Percentiles rank a stretch among this genome's conserved stretches.
These are phyloP conservation scores for Ophiodon elongatus DNA, from an alignment of 2,113 vertebrate species.

Conservation along the genomic window DNA sequence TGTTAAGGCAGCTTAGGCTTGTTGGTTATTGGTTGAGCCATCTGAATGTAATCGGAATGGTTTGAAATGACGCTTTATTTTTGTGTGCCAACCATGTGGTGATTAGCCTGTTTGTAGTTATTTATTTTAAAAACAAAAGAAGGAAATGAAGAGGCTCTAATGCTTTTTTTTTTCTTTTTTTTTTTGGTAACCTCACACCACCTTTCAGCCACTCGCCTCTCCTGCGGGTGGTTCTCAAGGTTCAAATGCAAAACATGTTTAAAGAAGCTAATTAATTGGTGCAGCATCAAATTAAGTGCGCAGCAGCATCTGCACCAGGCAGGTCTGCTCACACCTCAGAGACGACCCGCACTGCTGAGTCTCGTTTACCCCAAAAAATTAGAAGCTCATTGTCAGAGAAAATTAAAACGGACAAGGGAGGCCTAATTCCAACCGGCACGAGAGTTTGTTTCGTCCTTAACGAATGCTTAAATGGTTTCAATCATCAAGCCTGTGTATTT, in stretches of 20 bases:
- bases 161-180: not conserved
- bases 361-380: constrained; percentile 29
- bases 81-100: not conserved
- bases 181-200: not conserved
- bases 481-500: constrained; percentile 38
- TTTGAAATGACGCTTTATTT: not conserved
- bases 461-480: constrained; percentile 11
- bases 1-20: not conserved
- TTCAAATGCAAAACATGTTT: constrained; percentile 68
- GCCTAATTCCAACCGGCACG: not conserved
- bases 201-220: not conserved
- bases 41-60: not conserved
- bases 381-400: constrained; percentile 52
- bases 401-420: constrained; percentile 48
- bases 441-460: constrained; percentile 12
- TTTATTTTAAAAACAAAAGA: not conserved
- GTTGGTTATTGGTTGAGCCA: not conserved
- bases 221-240: constrained; percentile 3
- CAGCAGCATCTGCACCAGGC: constrained; percentile 48
- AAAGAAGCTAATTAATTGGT: constrained; percentile 74
- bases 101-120: not conserved
- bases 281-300: constrained; percentile 63
- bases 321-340: constrained; percentile 37
- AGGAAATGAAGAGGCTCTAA: not conserved
- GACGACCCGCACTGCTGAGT: constrained; percentile 4